phyloP scores from a whole-genome alignment of 2,888 invertebrate genomes.

The Caenorhabditis sp. region DNA sequence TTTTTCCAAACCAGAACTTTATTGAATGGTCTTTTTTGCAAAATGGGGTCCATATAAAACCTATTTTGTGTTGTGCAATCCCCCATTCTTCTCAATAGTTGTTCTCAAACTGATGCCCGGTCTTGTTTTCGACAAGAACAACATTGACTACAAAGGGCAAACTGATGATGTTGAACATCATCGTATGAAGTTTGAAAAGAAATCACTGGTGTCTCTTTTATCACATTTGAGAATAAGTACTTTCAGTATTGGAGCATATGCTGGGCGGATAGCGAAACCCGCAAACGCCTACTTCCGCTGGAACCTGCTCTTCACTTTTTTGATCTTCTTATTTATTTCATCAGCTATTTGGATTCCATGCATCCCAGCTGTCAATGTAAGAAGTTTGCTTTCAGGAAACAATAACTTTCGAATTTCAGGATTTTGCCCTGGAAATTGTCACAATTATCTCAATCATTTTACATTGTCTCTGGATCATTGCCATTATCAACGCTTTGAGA shows the following conservation, averaged over 20 bases:
- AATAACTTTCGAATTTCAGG: conserved; percentile 53
- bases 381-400: neutral
- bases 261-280: conserved; percentile 77
- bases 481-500: conserved; percentile 76
- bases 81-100: neutral
- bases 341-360: conserved; percentile 78
- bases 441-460: conserved; percentile 74
- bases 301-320: conserved; percentile 79
- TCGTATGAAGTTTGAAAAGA: neutral
- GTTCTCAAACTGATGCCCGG: neutral
- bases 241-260: conserved; percentile 70
- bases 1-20: neutral
- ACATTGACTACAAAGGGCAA: conserved; percentile 13
- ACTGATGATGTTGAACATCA: conserved; percentile 18
- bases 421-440: conserved; percentile 77
- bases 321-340: conserved; percentile 77
- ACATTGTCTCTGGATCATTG: conserved; percentile 76
- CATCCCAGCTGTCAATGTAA: conserved; percentile 73
- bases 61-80: neutral
- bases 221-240: conserved; percentile 1
- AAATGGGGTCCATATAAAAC: conserved; percentile 10
- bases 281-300: conserved; percentile 78
- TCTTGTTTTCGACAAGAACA: conserved; percentile 9
- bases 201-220: neutral
- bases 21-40: conserved; percentile 4